Base-by-base conservation (phyloP, 2,888 invertebrate genomes). In the Helobdella robusta region DNA sequence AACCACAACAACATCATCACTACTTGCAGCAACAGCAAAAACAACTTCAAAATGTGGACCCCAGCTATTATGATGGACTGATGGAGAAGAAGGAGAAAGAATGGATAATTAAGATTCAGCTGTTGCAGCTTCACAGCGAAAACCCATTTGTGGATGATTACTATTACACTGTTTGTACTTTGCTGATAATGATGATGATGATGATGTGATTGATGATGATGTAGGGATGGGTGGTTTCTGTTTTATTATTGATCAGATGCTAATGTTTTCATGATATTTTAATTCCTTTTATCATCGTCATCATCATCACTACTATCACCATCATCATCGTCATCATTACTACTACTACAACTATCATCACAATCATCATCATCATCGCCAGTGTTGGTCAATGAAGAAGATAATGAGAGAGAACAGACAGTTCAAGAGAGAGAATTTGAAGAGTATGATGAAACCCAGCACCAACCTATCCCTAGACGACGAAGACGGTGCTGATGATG, bases 101-200 rank as follows among this genome's bases (percentile, higher is more conserved):
- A 73, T 95, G 95, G 92, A 82, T 98, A 15, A 86, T 93, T 70
- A 92, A 91, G 77, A 95, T 98, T 72, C 97, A 97, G 78, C 82
- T 93, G 77, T 79, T 93, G 68, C 95, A 95, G 76, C 83, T 95
- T 0, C 91, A 92, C 76, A 91, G 91, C 0, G 92, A 91, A 62
- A 91, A 94, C 68, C 95, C 97, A 0, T 92, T 91, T 78, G 86
- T 92, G 73, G 94, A 97, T 77, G 98, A 98, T 80, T 98, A 90
- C 78, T 98, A 98, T 76, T 95, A 89, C 75, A 91, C 91, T 50
- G 92, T 89, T 73, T 81, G 83, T 50, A 4, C 28, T 32, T 18
- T 48, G 23, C 2, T 4, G 25, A 1, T 20, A 30, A 30, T 58
- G 11, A 1, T 54, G 23, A 23, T n/a, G 23, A 25, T n/a, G 23